Evolutionary conservation across 2,797 vertebrate species (phyloP), one percentile per base, ranked within the genome.

Genomic region (Liasis olivaceus): DNA sequence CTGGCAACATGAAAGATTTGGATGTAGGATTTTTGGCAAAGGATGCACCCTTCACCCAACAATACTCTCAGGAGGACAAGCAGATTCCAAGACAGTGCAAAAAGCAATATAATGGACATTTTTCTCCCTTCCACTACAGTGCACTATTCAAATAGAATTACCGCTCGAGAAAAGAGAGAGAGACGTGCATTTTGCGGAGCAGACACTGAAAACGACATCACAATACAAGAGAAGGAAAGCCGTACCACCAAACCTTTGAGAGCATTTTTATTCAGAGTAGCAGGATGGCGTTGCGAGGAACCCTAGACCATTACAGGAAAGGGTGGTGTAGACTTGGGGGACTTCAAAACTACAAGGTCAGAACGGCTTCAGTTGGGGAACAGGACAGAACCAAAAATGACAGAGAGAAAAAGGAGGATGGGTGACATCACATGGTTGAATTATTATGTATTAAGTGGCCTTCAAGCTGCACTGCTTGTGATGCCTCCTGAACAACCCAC

Each of bases 201-300:
- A 1, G 60, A 59, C 6, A 36, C 13, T 51, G 3, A 51, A 36
- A n/a, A 56, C 54, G 42, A 42, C 60, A n/a, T 72, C 28, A 36
- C 31, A n/a, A 77, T 17, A 28, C 64, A 86, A 91, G 90, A 93
- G 95, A 97, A 97, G 47, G 91, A 97, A 97, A 96, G 95, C 94
- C 93, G 97, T 95, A 94, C 92, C 88, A 96, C 95, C 95, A 96
- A 93, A 72, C 95, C 92, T 97, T 93, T 95, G 96, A 98, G 96
- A 98, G 96, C 96, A 94, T 96, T 96, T 97, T 98, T 98, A 98
- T 98, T 98, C 95, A 96, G 96, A 97, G 95, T 95, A 98, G 97
- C 97, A 97, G 97, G 97, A 97, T 88, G 96, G 96, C 97, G 95
- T 96, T 69, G 96, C 97, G 96, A 92, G 97, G 96, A 97, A 97